A percentile compares a stretch with the other conserved stretches of the same genome.
Conservation (phyloP, 2,797 vertebrate species). For the Gallirallus australis region DNA sequence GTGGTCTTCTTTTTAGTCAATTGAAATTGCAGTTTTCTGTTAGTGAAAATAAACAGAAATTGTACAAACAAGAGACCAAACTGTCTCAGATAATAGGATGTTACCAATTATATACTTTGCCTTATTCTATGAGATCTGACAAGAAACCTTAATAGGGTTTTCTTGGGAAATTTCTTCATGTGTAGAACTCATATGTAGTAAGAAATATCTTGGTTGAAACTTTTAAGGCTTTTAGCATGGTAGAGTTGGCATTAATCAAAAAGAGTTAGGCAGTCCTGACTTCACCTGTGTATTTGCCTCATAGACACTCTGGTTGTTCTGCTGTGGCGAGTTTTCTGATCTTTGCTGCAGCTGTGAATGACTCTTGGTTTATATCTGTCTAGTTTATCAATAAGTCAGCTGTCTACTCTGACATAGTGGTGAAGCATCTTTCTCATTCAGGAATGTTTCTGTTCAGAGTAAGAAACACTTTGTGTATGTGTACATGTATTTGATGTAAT, state of each 20-base stretch:
- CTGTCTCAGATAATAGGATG: not conserved
- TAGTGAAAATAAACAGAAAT: not conserved
- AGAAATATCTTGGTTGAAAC: not conserved
- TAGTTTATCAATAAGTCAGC: not conserved
- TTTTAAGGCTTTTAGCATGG: not conserved
- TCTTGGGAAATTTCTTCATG: not conserved
- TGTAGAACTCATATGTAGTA: not conserved
- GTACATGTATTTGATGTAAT: not conserved
- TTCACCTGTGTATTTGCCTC: not conserved
- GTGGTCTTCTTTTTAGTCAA: not conserved
- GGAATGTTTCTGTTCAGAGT: not conserved
- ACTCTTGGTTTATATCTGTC: not conserved
- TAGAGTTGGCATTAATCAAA: not conserved
- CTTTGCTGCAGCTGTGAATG: not conserved
- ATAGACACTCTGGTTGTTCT: not conserved
- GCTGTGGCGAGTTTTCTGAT: not conserved
- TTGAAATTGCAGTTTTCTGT: not conserved
- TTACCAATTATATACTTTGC: not conserved
- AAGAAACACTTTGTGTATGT: not conserved
- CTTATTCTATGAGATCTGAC: not conserved
- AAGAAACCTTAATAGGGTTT: not conserved
- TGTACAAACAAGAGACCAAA: fast-evolving
- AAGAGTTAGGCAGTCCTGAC: not conserved
- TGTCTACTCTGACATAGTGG: not conserved
- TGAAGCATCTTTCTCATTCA: not conserved